Conservation (phyloP, 2,888 invertebrate genomes). For the Acrobasis consociella region DNA sequence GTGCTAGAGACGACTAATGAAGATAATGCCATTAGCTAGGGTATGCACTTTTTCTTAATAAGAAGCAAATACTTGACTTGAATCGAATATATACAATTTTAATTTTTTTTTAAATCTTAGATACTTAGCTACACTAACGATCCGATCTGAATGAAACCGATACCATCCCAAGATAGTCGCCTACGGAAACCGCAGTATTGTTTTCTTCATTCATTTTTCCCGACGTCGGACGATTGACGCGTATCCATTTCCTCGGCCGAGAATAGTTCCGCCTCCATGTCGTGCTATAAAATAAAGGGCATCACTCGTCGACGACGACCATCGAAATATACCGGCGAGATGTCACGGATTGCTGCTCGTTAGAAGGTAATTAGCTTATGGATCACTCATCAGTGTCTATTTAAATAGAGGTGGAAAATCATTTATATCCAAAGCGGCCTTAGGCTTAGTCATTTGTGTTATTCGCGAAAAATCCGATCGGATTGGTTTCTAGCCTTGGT, state of each 20-base stretch:
- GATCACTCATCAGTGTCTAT: slow-evolving; percentile 74
- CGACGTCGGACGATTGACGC: slow-evolving; percentile 67
- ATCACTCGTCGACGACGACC: slow-evolving; percentile 68
- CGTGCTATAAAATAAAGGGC: slow-evolving; percentile 76
- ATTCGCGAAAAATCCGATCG: slow-evolving; percentile 48
- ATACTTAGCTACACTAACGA: neutral
- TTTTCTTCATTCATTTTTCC: slow-evolving; percentile 63
- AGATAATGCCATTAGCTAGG: no score
- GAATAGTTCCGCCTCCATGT: slow-evolving; percentile 63
- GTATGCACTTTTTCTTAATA: no score
- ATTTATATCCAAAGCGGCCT: slow-evolving; percentile 54
- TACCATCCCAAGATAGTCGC: slow-evolving; percentile 64
- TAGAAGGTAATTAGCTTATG: slow-evolving; percentile 79
- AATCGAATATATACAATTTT: no score
- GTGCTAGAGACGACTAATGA: no score
- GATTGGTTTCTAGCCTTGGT: slow-evolving; percentile 28
- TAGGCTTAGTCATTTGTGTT: slow-evolving; percentile 34
- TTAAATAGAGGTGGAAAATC: slow-evolving; percentile 63
- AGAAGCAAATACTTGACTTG: no score
- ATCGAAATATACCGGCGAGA: slow-evolving; percentile 68
- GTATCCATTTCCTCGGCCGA: slow-evolving; percentile 77
- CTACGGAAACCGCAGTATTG: slow-evolving; percentile 65
- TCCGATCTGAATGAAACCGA: slow-evolving; percentile 49
- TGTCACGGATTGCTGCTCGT: slow-evolving; percentile 76
- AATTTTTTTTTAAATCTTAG: neutral